Conservation (phyloP, 2,888 invertebrate species). For the Mythimna pallens region DNA sequence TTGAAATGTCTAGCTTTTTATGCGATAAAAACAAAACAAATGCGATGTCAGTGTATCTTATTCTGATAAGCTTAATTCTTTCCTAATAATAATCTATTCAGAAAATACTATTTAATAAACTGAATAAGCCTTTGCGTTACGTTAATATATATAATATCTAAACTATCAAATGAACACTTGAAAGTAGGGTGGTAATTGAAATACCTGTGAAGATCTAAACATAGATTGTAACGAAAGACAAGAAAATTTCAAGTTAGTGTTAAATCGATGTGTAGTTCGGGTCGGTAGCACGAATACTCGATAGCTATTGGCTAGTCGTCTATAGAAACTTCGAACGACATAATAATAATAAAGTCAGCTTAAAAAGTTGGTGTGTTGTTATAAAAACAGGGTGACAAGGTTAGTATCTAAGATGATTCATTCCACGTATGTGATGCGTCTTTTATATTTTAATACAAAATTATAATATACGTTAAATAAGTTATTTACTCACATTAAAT, state of each 20-base stretch:
- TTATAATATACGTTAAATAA: constrained; percentile 28
- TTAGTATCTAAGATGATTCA: constrained; percentile 48
- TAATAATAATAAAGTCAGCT: constrained; percentile 18
- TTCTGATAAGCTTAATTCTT: constrained; percentile 2
- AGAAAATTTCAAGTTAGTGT: constrained; percentile 1
- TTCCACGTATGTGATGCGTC: constrained; percentile 51
- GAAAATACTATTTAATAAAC: not conserved
- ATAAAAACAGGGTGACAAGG: constrained; percentile 53
- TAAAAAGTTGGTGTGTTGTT: constrained; percentile 37
- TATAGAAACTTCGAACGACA: not conserved
- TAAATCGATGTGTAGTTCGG: not conserved
- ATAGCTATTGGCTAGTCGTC: constrained; percentile 6
- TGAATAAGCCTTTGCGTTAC: not conserved
- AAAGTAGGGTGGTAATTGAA: not conserved
- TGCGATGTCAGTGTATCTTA: not conserved
- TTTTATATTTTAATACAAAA: constrained; percentile 14
- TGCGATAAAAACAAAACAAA: not conserved
- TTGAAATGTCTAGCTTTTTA: not conserved
- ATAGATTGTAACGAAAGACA: not conserved
- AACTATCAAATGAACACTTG: too few species aligned
- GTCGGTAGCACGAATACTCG: not conserved
- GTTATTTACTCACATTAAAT: constrained; percentile 45
- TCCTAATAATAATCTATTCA: not conserved
- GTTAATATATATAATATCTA: too few species aligned
- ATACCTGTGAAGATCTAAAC: not conserved